Base-by-base conservation (phyloP, 2,797 vertebrate species). In the Taeniopygia guttata region DNA sequence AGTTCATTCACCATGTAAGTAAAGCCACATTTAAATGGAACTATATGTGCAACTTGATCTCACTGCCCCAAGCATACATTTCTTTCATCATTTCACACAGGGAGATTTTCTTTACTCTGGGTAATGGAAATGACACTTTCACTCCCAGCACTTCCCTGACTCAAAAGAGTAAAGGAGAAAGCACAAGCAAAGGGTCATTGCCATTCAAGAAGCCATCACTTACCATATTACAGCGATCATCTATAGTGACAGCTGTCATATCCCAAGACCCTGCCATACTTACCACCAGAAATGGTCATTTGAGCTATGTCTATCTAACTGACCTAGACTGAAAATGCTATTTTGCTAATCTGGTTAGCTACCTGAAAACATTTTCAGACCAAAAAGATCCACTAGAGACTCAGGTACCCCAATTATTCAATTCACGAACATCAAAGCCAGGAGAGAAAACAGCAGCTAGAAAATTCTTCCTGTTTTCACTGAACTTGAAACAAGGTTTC, bases 11-110 rank as follows among this genome's bases (percentile, higher is more conserved):
- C 68, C 34, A 17, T 75, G 38, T 87, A 93, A 82, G 67, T 63
- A 66, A 21, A 60, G 63, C 32, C 82, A 90, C 93, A 96, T 89
- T 81, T 95, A 89, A 93, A 83, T n/a, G 29, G 73, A 93, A 92
- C 90, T 89, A 68, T 46, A 42, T 6, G 4, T 81, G 93, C 54
- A 89, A 92, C 56, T 84, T 55, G 78, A 94, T 94, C 92, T 90
- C 49, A 36, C 27, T 54, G 87, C 72, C 90, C 79, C 60, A 75
- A 74, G 64, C 49, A 89, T n/a, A 36, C 34, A 23, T 67, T 77
- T 83, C 21, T 82, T 87, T 89, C 81, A 93, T 68, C 49, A 77
- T 80, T 92, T 83, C 78, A 55, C 27, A 72, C 5, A 10, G 43
- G 67, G 49, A 93, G 64, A 95, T 49, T 26, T 72, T 83, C 46